Percentiles rank a stretch among this genome's conserved stretches.
phyloP scores from a whole-genome alignment of 2,113 vertebrate genomes.

The Genyomyrus donnyi region DNA sequence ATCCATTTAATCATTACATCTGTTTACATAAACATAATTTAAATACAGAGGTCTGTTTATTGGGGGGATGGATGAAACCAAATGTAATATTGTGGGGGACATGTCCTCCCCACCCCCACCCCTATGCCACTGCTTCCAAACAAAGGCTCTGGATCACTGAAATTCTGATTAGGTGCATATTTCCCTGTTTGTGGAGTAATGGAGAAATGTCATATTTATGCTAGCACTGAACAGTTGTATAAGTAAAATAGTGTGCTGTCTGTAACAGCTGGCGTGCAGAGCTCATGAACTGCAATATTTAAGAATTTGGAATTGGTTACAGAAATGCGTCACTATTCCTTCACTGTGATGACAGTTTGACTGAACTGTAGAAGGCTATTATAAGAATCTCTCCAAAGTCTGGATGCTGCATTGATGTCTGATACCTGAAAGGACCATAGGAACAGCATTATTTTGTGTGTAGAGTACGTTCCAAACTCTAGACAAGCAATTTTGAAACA shows the following conservation, averaged over 20 bases:
- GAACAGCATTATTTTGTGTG: neutral
- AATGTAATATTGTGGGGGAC: neutral
- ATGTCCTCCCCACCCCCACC: neutral
- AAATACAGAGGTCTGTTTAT: neutral
- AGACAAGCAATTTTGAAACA: neutral
- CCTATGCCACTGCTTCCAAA: neutral
- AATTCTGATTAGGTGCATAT: neutral
- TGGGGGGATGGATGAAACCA: neutral
- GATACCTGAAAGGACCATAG: neutral
- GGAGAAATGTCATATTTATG: neutral
- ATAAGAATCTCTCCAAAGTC: neutral
- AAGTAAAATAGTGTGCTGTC: neutral
- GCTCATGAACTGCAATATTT: neutral
- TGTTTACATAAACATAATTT: neutral
- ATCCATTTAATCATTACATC: neutral
- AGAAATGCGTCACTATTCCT: neutral
- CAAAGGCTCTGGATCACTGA: neutral
- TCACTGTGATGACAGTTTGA: neutral
- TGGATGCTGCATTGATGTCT: neutral
- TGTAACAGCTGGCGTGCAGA: neutral
- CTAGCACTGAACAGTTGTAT: neutral
- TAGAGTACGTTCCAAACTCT: neutral
- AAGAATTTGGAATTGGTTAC: neutral
- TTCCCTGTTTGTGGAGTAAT: neutral
- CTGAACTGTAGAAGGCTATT: neutral